These are phyloP conservation scores for Entelurus aequoreus DNA, from an alignment of 2,113 vertebrate genomes.

Conservation along the genomic window DNA sequence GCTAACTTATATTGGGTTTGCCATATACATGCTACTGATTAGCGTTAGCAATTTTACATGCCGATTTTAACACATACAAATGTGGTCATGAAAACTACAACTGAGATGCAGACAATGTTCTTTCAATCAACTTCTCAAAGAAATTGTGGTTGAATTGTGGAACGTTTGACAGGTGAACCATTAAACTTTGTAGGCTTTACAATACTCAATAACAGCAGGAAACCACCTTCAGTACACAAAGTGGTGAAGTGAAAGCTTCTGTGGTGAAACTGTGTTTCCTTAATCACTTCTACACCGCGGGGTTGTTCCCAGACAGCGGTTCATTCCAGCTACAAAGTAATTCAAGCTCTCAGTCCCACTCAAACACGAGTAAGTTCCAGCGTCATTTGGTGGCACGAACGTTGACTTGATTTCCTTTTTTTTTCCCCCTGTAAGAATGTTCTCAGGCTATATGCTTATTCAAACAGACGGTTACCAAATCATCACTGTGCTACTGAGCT, in stretches of 20 bases:
- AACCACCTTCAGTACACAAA: slow-evolving; percentile 4
- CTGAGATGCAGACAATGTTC: too few species aligned
- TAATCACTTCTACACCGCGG: slow-evolving; percentile 60
- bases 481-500: slow-evolving; percentile 21
- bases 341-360: slow-evolving; percentile 31
- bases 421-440: slow-evolving; percentile 37
- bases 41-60: too few species aligned
- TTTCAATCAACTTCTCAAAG: too few species aligned
- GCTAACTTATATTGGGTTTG: too few species aligned
- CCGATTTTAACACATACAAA: too few species aligned
- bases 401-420: slow-evolving; percentile 42
- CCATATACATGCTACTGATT: too few species aligned
- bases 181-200: too few species aligned
- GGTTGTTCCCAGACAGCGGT: slow-evolving; percentile 61
- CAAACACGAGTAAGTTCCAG: slow-evolving; percentile 44
- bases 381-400: slow-evolving; percentile 40
- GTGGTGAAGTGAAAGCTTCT: slow-evolving; percentile 52
- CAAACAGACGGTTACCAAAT: slow-evolving; percentile 27
- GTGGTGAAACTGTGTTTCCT: slow-evolving; percentile 46
- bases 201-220: too few species aligned
- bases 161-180: slow-evolving; percentile 18
- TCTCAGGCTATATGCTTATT: slow-evolving; percentile 36
- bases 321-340: slow-evolving; percentile 56
- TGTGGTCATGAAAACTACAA: too few species aligned
- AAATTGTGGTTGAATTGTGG: too few species aligned